Base-by-base conservation (phyloP, 2,888 invertebrate genomes). In the Mythimna pallens region DNA sequence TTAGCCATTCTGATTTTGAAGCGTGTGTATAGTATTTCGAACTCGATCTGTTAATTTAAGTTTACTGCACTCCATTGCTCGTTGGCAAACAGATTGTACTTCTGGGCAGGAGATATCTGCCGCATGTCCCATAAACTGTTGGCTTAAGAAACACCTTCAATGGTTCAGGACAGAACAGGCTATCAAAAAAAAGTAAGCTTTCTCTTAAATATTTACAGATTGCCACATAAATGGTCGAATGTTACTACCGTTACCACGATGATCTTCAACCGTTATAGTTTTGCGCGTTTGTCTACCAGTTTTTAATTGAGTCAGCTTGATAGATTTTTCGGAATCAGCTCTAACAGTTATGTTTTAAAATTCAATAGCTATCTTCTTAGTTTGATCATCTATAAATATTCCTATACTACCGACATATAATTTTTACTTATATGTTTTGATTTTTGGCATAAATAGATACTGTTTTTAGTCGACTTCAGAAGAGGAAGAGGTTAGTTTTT, bases 291-390 rank as follows among this genome's bases (percentile, higher is more conserved):
- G 82, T 84, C 82, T 86, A 84, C 85, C 82, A 82, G 87, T 86
- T 91, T 86, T 89, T 89, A 89, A 89, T 88, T 87, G 85, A 84
- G 79, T 79, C 75, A 81, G 78, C 84, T 87, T 85, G 73, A 90
- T 90, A 80, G 84, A 76, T 83, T 85, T 81, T 85, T 77, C 77
- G 63, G 86, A 84, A 80, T 82, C 69, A 69, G 62, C 80, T 81
- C 43, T 68, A 72, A 82, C 84, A 81, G 85, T 85, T 81, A 73
- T 43, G 55, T 78, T 70, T 79, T 78, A 78, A 73, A 70, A 75
- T 73, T 83, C 70, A 80, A 73, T 65, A 43, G 55, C 43, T 65
- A 61, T 72, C 62, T 47, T 8, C 25, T 61, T 52, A 47, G 68
- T 63, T 66, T 43, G 20, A 70, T 81, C 55, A 36, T 40, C 8